Base-by-base conservation (phyloP, 2,888 invertebrate genomes). In the Drosophila meridionalis region DNA sequence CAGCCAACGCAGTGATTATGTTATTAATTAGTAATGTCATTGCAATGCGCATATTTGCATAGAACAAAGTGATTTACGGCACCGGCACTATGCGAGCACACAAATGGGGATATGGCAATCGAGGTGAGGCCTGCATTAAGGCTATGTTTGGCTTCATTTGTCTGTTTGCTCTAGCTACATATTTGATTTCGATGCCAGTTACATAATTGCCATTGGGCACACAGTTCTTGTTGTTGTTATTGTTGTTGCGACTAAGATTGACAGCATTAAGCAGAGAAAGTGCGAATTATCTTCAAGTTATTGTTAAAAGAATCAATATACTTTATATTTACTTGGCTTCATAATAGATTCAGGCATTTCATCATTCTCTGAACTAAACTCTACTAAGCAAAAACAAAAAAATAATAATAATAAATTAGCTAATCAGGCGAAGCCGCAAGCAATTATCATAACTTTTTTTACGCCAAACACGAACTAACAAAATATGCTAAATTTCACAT, bases 21-120 rank as follows among this genome's bases (percentile, higher is more conserved):
- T 86, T 87, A 87, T 90, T 88, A 87, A 87, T 90, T 87, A 90
- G 75, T 82, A 83, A 88, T 88, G 78, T 76, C 87, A 90, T 77
- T 71, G 90, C 78, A 76, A 69, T 76, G 76, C 61, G 84, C 75
- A 76, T 88, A 86, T 90, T 87, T 90, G 87, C 87, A 55, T 63
- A 59, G 52, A 67, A 65, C 89, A 84, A 82, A 85, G 87, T 87
- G 82, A 84, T 89, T 79, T 82, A 69, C 84, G 71, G 79, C 79
- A 73, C 75, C 75, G 59, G 74, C 73, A 83, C 68, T 68, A 59
- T 55, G 47, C 34, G 53, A 50, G 56, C 11, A 42, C 53, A 43
- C 58, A 65, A 34, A 26, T 43, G 47, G 42, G 30, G 47, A 32
- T 36, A 12, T 11, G 45, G 36, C 12, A 9, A 20, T 48, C 28